A percentile compares a stretch with the other conserved stretches of the same genome.
These are phyloP conservation scores for Scaptomyza pallida DNA, from an alignment of 1,140 invertebrate species.

Conservation along the genomic window DNA sequence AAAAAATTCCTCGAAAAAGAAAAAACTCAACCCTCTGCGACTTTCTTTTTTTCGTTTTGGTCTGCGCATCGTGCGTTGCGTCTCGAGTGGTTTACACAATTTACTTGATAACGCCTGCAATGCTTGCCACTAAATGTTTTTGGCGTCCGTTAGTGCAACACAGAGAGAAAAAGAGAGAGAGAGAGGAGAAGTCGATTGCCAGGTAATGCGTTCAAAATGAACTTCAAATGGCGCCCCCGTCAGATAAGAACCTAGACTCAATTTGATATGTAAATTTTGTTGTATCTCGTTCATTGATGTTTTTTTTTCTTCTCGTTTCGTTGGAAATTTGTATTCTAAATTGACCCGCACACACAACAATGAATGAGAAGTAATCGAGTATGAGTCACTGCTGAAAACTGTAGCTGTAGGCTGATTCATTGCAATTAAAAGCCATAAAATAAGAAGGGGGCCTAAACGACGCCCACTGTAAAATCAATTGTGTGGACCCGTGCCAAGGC, in stretches of 20 bases:
- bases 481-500: conserved; percentile 69
- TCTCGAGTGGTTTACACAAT: conserved; percentile 47
- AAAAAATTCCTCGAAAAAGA: not conserved
- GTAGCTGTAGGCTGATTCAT: conserved; percentile 34
- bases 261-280: conserved; percentile 72
- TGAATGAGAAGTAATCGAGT: conserved; percentile 17
- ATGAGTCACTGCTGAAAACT: conserved; percentile 57
- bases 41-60: not conserved
- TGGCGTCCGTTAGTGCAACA: conserved; percentile 75
- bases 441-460: conserved; percentile 15
- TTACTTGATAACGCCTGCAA: conserved; percentile 33
- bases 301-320: conserved; percentile 4
- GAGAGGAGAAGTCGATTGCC: conserved; percentile 57
- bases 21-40: not conserved
- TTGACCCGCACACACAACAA: not conserved
- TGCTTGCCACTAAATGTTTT: conserved; percentile 67
- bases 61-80: conserved; percentile 4
- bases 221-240: conserved; percentile 68
- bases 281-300: not conserved
- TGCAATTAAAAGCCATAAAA: conserved; percentile 56
- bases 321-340: conserved; percentile 57
- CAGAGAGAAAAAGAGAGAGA: conserved; percentile 10
- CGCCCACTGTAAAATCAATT: conserved; percentile 53
- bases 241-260: conserved; percentile 13
- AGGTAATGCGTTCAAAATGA: conserved; percentile 75